Evolutionary conservation across 2,888 invertebrate genomes (phyloP), one percentile per base, ranked within the genome.

Genomic region (Ceramica pisi): DNA sequence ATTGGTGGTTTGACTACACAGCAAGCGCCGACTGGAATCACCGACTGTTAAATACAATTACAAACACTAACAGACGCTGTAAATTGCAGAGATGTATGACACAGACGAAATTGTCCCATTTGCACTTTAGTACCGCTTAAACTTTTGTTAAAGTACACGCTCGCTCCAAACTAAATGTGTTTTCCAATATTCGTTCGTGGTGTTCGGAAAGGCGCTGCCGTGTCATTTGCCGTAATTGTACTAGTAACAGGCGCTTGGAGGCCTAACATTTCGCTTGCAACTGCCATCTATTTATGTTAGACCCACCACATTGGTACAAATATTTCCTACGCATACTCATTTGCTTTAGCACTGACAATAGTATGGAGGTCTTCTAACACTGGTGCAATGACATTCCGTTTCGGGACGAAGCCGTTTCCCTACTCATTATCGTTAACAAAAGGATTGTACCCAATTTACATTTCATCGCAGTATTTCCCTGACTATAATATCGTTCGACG

Each of bases 371-470:
- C 89, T 83, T 66, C 61, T 62, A 73, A 78, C 51, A 57, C 64
- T 83, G 81, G 85, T 72, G 64, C 56, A 75, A 79, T 77, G 67
- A 75, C 72, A 88, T 90, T 91, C 88, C 86, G 87, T 88, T 91
- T 90, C 75, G 84, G 88, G 88, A 88, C 88, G 86, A 84, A 87
- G 81, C 87, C 88, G 88, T 92, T 91, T 89, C 85, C 89, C 84
- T 87, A 79, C 88, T 91, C 91, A 91, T 93, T 92, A 91, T 91
- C 88, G 89, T 91, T 91, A 91, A 92, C 91, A 91, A 91, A 92
- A 91, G 92, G 92, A 89, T 91, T 91, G 87, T 88, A 88, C 86
- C 86, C 89, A 90, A 92, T 92, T 92, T 92, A 91, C 91, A 92
- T 92, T 93, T 90, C 89, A 87, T 89, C 83, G 86, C 61, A 63